A percentile compares a stretch with the other conserved stretches of the same genome.
Evolutionary conservation across 1,140 invertebrate genomes (phyloP).

Genomic region (Samia ricini): DNA sequence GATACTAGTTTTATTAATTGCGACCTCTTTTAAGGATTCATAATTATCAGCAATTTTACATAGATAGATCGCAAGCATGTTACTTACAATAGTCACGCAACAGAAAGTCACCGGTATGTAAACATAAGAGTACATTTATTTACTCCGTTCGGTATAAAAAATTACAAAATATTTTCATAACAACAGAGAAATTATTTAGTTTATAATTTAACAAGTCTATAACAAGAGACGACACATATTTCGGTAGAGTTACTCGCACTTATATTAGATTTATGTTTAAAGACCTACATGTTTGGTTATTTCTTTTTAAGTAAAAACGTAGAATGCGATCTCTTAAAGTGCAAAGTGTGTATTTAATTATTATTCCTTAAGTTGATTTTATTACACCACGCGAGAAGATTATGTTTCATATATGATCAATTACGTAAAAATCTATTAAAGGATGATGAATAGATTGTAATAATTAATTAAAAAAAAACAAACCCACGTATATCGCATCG

Average conservation of each 20-base stretch:
- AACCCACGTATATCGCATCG: too few species aligned
- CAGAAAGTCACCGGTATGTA: conserved; percentile 16
- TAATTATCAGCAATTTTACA: neutral
- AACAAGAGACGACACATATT: neutral
- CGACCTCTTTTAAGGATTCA: neutral
- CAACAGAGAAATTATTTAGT: conserved; percentile 5
- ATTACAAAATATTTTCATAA: conserved; percentile 21
- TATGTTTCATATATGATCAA: too few species aligned
- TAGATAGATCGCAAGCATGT: neutral
- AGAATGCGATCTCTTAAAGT: too few species aligned
- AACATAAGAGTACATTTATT: neutral
- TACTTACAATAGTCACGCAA: conserved; percentile 18
- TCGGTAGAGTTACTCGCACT: neutral
- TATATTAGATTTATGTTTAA: neutral
- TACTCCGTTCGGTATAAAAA: conserved; percentile 5
- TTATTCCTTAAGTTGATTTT: too few species aligned
- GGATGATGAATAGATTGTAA: too few species aligned
- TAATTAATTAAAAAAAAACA: too few species aligned
- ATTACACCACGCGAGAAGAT: too few species aligned
- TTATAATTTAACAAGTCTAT: neutral
- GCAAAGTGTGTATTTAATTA: too few species aligned
- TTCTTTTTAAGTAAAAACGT: too few species aligned
- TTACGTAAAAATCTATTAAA: too few species aligned
- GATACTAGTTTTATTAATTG: neutral
- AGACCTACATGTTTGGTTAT: too few species aligned